Percentiles rank a stretch among this genome's conserved stretches.
These are phyloP conservation scores for Synanthedon tipuliformis DNA, from an alignment of 2,888 invertebrate species.

Conservation along the genomic window DNA sequence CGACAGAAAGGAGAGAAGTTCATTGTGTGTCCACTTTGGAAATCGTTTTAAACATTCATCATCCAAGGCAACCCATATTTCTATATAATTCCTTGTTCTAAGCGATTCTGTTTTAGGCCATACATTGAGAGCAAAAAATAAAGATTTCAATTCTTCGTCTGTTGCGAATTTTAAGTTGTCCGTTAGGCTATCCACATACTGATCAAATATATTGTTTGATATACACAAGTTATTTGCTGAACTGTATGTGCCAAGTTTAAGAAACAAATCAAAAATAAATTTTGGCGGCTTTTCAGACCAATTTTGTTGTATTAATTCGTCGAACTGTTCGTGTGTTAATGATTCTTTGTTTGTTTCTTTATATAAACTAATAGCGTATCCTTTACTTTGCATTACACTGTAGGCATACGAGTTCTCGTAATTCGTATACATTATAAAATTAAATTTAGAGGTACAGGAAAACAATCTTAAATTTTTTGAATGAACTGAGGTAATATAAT, in stretches of 20 bases:
- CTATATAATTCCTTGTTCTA: constrained; percentile 69
- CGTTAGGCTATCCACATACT: constrained; percentile 49
- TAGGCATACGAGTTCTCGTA: constrained; percentile 56
- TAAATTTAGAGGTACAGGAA: constrained; percentile 10
- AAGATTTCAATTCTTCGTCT: constrained; percentile 66
- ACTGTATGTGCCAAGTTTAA: constrained; percentile 37
- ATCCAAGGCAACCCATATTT: constrained; percentile 77
- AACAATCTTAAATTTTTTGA: no score
- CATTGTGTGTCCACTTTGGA: constrained; percentile 60
- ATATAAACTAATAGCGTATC: constrained; percentile 30
- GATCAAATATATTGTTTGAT: constrained; percentile 44
- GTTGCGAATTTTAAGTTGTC: constrained; percentile 65
- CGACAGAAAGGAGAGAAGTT: constrained; percentile 71
- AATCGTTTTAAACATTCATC: constrained; percentile 67
- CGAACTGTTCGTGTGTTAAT: constrained; percentile 25
- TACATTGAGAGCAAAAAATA: constrained; percentile 61
- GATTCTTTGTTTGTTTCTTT: constrained; percentile 5
- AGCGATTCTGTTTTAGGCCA: constrained; percentile 66
- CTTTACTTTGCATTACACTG: constrained; percentile 40
- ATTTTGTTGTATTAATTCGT: constrained; percentile 25
- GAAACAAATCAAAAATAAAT: constrained; percentile 37
- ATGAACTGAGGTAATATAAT: no score
- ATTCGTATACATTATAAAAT: constrained; percentile 43
- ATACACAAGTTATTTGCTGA: constrained; percentile 36
- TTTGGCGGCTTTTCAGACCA: constrained; percentile 28